These are phyloP conservation scores for Nycticryphes semicollaris DNA, from an alignment of 2,113 vertebrate genomes.

Conservation along the genomic window DNA sequence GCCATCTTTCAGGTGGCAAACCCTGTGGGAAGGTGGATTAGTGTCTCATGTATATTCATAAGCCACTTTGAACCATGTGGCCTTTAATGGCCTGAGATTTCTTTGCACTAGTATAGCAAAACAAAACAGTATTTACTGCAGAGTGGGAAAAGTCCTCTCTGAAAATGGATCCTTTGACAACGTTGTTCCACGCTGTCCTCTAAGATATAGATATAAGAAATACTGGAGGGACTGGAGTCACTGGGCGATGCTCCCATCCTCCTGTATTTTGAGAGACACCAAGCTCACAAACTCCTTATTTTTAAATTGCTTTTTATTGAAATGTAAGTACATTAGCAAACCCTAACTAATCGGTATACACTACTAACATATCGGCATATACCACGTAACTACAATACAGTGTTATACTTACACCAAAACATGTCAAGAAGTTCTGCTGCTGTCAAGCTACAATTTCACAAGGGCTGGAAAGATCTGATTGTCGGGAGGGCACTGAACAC, in stretches of 20 bases:
- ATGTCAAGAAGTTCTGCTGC: constrained; percentile 56
- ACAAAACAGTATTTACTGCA: neutral
- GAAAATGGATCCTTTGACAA: neutral
- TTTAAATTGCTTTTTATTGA: constrained; percentile 79
- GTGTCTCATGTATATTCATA: neutral
- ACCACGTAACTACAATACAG: constrained; percentile 69
- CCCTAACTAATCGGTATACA: constrained; percentile 68
- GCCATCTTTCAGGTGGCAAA: neutral
- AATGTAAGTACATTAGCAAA: constrained; percentile 80
- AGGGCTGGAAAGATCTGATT: constrained; percentile 10
- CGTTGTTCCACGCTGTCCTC: neutral
- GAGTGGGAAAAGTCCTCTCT: neutral
- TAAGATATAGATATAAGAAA: neutral
- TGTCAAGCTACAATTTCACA: constrained; percentile 49
- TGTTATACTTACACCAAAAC: constrained; percentile 74
- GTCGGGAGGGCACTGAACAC: neutral
- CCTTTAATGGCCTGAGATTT: neutral
- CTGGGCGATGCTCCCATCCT: neutral
- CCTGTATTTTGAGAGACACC: neutral
- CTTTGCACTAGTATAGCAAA: neutral
- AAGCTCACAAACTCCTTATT: neutral
- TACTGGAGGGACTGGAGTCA: neutral
- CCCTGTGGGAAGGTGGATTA: neutral
- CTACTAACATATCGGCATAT: constrained; percentile 65
- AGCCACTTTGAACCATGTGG: neutral